phyloP scores from a whole-genome alignment of 1,140 invertebrate genomes.

The Gyrodactylus salaris region DNA sequence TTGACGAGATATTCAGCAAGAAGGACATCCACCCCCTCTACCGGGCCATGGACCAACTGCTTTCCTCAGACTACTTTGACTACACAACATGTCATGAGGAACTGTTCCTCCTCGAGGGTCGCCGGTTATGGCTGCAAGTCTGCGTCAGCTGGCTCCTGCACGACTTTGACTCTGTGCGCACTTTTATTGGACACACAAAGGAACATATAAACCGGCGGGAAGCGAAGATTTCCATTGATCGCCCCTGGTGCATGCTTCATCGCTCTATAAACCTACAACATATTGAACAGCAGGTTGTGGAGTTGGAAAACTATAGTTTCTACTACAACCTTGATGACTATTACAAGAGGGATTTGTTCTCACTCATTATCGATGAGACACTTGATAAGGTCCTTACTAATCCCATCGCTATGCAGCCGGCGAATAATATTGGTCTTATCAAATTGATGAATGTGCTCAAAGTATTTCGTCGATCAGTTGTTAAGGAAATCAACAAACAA shows the following conservation, averaged over 20 bases:
- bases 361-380: not conserved
- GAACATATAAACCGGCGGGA: not conserved
- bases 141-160: not conserved
- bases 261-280: not conserved
- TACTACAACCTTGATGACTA: not conserved
- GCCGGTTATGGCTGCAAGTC: not conserved
- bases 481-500: not conserved
- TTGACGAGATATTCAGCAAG: not conserved
- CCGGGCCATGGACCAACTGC: not conserved
- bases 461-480: not conserved
- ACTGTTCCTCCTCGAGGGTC: not conserved
- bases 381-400: not conserved
- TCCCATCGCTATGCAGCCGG: not conserved
- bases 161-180: not conserved
- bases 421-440: not conserved
- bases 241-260: not conserved
- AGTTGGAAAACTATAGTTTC: not conserved
- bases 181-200: not conserved
- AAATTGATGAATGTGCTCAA: not conserved
- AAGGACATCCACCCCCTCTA: not conserved
- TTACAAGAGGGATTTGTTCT: not conserved
- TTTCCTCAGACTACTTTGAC: not conserved
- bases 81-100: not conserved
- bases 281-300: not conserved
- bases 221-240: not conserved